Conservation (phyloP, 2,888 invertebrate species). For the Acanthacorydalis orientalis region DNA sequence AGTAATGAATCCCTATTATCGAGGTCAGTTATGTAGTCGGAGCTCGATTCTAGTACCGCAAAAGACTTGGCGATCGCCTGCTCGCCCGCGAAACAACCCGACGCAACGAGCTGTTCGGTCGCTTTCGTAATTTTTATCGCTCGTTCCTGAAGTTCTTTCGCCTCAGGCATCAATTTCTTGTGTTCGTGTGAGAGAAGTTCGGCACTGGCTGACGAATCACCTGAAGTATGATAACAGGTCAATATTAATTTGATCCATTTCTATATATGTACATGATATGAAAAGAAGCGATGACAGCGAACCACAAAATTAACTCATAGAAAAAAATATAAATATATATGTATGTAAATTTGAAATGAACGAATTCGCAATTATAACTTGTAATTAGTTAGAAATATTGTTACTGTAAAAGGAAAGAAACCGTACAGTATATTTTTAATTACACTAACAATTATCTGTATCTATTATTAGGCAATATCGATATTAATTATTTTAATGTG, state of each 20-base stretch:
- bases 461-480: background rate
- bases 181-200: conserved; percentile 51
- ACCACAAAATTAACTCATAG: no score
- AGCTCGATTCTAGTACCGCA: conserved; percentile 42
- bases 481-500: no score
- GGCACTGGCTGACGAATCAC: conserved; percentile 55
- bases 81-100: conserved; percentile 52
- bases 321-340: no score
- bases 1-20: conserved; percentile 53
- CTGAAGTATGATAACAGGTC: conserved; percentile 19
- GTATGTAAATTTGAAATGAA: no score
- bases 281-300: no score
- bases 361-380: no score
- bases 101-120: conserved; percentile 54
- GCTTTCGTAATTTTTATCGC: conserved; percentile 60
- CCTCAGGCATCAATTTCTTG: conserved; percentile 49
- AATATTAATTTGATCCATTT: background rate
- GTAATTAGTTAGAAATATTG: no score
- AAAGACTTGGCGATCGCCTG: conserved; percentile 50
- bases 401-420: no score
- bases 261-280: no score
- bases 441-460: background rate
- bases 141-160: conserved; percentile 55
- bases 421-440: no score
- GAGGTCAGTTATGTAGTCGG: conserved; percentile 52